phyloP scores from a whole-genome alignment of 2,888 invertebrate genomes.

The Heterodera filipjevi region DNA sequence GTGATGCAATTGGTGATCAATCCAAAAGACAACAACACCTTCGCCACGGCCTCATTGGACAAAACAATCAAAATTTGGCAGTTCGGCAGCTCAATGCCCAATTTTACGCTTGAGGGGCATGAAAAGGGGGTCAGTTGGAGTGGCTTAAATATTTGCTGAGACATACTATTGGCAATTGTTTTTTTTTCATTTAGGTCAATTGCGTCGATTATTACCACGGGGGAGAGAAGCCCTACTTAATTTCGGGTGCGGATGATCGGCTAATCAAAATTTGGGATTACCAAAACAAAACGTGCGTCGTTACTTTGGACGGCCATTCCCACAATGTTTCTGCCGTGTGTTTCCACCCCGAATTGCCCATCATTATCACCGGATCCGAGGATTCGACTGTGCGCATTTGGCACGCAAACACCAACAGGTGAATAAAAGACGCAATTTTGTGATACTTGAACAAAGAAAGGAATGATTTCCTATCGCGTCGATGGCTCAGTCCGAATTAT shows the following conservation, averaged over 20 bases:
- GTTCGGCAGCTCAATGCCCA: slow-evolving; percentile 91
- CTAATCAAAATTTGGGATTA: slow-evolving; percentile 99
- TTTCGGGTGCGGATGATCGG: slow-evolving; percentile 96
- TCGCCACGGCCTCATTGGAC: slow-evolving; percentile 97
- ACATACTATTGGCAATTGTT: not conserved
- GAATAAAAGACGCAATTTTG: slow-evolving; percentile 2
- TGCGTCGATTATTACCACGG: slow-evolving; percentile 99
- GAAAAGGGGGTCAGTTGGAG: slow-evolving; percentile 79
- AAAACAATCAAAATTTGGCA: slow-evolving; percentile 98
- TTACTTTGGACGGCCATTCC: slow-evolving; percentile 93
- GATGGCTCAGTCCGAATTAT: not conserved
- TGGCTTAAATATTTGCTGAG: not conserved
- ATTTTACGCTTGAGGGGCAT: slow-evolving; percentile 94
- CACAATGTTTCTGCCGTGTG: slow-evolving; percentile 88
- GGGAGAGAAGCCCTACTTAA: slow-evolving; percentile 97
- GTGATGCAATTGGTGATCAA: slow-evolving; percentile 99
- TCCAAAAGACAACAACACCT: slow-evolving; percentile 99
- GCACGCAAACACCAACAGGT: slow-evolving; percentile 93
- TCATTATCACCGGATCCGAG: slow-evolving; percentile 85
- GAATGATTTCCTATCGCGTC: not conserved
- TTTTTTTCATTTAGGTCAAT: slow-evolving; percentile 73
- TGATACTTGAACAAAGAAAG: not conserved
- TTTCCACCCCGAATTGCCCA: slow-evolving; percentile 96
- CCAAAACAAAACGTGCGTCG: slow-evolving; percentile 97
- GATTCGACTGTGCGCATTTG: slow-evolving; percentile 86